These are phyloP conservation scores for Falco berigora DNA, from an alignment of 2,797 vertebrate genomes.

Conservation along the genomic window DNA sequence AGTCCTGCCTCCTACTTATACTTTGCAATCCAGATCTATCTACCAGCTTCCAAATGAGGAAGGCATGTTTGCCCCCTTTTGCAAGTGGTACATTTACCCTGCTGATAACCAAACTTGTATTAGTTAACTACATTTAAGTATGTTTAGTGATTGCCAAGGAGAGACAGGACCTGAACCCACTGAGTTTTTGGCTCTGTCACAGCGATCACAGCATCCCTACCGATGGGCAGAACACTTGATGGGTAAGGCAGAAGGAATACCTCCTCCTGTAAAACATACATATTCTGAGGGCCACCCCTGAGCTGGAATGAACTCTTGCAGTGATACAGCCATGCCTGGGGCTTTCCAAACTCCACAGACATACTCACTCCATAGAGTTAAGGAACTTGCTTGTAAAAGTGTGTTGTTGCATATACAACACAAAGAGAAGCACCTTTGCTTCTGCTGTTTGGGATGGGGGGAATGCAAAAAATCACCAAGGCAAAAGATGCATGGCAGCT, in stretches of 20 bases:
- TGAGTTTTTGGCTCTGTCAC: not conserved
- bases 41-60: not conserved
- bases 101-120: not conserved
- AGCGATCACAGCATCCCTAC: not conserved
- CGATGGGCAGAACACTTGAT: not conserved
- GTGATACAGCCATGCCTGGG: not conserved
- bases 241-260: not conserved
- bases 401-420: not conserved
- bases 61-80: not conserved
- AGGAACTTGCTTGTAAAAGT: not conserved
- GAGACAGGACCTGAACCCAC: not conserved
- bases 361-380: not conserved
- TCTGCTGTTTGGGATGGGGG: not conserved
- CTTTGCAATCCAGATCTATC: not conserved
- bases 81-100: not conserved
- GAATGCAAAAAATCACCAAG: not conserved
- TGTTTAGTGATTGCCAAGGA: not conserved
- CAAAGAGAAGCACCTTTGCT: not conserved
- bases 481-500: not conserved
- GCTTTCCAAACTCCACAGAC: not conserved
- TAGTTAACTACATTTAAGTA: not conserved
- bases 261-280: not conserved
- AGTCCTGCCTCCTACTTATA: not conserved
- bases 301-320: not conserved
- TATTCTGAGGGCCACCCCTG: not conserved